These are phyloP conservation scores for Pelochelys cantorii DNA, from an alignment of 2,797 vertebrate genomes.

Conservation along the genomic window DNA sequence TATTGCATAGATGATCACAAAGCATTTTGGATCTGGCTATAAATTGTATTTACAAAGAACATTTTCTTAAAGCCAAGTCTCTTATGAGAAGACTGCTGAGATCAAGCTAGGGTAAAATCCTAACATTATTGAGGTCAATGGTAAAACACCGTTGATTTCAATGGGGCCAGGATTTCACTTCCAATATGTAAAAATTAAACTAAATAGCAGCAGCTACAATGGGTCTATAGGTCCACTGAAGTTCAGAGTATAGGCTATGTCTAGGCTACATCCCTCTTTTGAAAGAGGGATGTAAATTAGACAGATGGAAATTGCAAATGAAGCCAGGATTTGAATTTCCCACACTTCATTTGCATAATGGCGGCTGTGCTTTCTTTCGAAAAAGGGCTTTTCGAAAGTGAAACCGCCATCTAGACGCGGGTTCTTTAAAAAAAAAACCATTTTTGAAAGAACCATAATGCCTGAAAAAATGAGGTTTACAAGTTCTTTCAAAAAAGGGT, in stretches of 20 bases:
- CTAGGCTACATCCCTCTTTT: too few species aligned
- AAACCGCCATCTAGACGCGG: too few species aligned
- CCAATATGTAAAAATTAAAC: background rate
- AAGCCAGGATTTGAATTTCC: too few species aligned
- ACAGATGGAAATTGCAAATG: too few species aligned
- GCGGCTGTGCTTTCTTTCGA: too few species aligned
- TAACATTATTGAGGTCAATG: background rate
- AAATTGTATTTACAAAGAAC: conserved; percentile 15
- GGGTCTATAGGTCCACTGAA: background rate
- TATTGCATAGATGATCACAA: conserved; percentile 4
- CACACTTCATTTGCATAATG: too few species aligned
- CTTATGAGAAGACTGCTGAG: background rate
- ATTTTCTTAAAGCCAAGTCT: background rate
- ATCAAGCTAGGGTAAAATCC: background rate
- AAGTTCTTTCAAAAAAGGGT: too few species aligned
- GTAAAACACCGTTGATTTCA: background rate
- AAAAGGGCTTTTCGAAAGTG: too few species aligned
- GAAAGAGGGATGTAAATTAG: too few species aligned
- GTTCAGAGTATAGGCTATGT: background rate
- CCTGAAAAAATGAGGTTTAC: too few species aligned
- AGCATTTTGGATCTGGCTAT: conserved; percentile 43
- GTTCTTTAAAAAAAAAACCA: too few species aligned
- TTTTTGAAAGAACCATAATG: too few species aligned
- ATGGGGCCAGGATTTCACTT: background rate
- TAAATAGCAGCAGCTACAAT: rapidly evolving